Base-by-base conservation (phyloP, 2,888 invertebrate species). In the Spodoptera littoralis region DNA sequence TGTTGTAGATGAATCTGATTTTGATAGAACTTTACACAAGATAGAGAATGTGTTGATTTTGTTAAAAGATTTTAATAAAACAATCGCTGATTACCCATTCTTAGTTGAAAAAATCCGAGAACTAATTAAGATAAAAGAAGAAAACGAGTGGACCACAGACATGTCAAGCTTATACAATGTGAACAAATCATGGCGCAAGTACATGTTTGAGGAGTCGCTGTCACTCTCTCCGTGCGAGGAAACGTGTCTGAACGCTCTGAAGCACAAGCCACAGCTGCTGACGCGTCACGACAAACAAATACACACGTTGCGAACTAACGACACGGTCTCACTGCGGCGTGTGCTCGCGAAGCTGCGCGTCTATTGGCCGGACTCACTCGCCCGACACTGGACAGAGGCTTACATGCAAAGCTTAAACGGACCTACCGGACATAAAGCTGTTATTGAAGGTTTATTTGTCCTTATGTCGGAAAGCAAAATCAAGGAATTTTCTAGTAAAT, bases 61-160 rank as follows among this genome's bases (percentile, higher is more conserved):
- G 18, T 67, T 91, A 46, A 75, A 67, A 13, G 84, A 88, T 57
- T 91, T 90, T 90, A 77, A 87, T 3, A 88, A 86, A 76, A 77
- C 88, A 41, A 59, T 90, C 11, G 36, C 59, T 3, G 76, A 88
- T 22, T 84, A 82, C 65, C 82, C 86, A 43, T 49, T 66, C 5
- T 59, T 88, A 36, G 49, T 86, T 9, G 60, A 82, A 11, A 83
- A 81, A 79, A 78, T 92, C 2, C 85, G 71, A 60, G 73, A 88
- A n/a, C 58, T 90, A 0, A 72, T 83, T 27, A 72, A 73, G 66
- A 60, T 84, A 2, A 90, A 87, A 51, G 73, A 72, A 62, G 64
- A 81, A 45, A 83, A 87, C 5, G 60, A 65, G 4, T 86, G 81
- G 82, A 63, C 73, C 24, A 56, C 48, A 18, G 66, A 81, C 53